phyloP scores from a whole-genome alignment of 1,140 invertebrate species.

The Magallana angulata region DNA sequence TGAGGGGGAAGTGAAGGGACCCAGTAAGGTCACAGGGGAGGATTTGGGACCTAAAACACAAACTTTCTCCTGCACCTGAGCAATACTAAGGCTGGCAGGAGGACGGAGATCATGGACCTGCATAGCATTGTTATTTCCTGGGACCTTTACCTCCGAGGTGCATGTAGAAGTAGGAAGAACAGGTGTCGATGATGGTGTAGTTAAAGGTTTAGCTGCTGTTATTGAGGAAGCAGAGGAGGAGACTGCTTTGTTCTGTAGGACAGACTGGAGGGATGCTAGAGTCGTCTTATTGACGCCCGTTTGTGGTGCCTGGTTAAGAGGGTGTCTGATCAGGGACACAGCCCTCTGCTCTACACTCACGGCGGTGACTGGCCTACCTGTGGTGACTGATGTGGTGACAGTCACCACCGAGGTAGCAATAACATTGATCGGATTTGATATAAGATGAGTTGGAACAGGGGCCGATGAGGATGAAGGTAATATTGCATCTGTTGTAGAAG shows the following conservation, averaged over 20 bases:
- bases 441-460: not conserved
- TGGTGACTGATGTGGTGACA: not conserved
- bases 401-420: not conserved
- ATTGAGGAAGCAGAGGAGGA: not conserved
- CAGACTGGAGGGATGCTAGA: not conserved
- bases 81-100: not conserved
- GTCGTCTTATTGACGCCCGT: not conserved
- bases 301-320: not conserved
- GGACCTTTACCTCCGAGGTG: not conserved
- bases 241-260: not conserved
- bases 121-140: not conserved
- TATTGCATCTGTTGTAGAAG: not conserved
- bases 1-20: slow-evolving; percentile 7
- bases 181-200: not conserved
- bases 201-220: not conserved
- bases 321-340: not conserved
- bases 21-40: slow-evolving; percentile 18
- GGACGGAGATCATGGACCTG: slow-evolving; percentile 2
- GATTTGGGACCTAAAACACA: slow-evolving; percentile 32
- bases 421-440: not conserved
- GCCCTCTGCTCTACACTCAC: not conserved
- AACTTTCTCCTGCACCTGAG: slow-evolving; percentile 16
- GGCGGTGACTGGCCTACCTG: not conserved
- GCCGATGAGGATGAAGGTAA: not conserved
- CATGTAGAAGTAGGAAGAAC: not conserved